Percentiles rank a stretch among this genome's conserved stretches.
Evolutionary conservation across 2,888 invertebrate species (phyloP).

Genomic region (Drosophila prolongata): DNA sequence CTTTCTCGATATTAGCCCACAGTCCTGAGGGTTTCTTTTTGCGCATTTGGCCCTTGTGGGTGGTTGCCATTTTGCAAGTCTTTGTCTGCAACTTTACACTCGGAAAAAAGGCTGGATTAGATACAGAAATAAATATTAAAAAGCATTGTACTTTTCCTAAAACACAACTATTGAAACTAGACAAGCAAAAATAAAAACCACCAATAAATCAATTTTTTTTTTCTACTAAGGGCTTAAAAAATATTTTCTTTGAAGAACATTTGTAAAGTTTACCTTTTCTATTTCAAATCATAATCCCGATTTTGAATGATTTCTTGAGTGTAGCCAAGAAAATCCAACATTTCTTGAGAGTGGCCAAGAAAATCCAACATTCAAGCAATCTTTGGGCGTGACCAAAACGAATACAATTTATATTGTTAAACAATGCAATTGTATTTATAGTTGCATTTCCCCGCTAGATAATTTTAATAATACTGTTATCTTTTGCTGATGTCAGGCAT

Average conservation of each 20-base stretch:
- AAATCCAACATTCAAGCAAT: conserved; percentile 3
- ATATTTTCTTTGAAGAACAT: too few species aligned
- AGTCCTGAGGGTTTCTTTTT: conserved; percentile 30
- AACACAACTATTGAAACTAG: too few species aligned
- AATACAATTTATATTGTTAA: not conserved
- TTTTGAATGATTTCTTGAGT: not conserved
- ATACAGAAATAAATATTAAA: too few species aligned
- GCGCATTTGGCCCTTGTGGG: conserved; percentile 21
- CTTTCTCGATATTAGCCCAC: conserved; percentile 26
- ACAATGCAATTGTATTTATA: not conserved
- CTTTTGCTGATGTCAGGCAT: conserved; percentile 65
- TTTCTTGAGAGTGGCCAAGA: conserved; percentile 1
- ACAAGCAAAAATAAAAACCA: too few species aligned
- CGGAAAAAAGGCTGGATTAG: not conserved
- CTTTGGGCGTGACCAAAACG: conserved; percentile 26
- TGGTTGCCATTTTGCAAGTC: conserved; percentile 34
- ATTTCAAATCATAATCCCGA: too few species aligned
- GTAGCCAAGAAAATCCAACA: conserved; percentile 2
- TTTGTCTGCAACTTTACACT: conserved; percentile 25
- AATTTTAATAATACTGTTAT: too few species aligned
- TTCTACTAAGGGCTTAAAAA: too few species aligned
- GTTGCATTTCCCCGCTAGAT: conserved; percentile 2
- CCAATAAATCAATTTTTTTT: too few species aligned
- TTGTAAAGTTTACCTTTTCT: too few species aligned
- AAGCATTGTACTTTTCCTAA: too few species aligned